phyloP scores from a whole-genome alignment of 2,888 invertebrate species.

The Mythimna loreyi region DNA sequence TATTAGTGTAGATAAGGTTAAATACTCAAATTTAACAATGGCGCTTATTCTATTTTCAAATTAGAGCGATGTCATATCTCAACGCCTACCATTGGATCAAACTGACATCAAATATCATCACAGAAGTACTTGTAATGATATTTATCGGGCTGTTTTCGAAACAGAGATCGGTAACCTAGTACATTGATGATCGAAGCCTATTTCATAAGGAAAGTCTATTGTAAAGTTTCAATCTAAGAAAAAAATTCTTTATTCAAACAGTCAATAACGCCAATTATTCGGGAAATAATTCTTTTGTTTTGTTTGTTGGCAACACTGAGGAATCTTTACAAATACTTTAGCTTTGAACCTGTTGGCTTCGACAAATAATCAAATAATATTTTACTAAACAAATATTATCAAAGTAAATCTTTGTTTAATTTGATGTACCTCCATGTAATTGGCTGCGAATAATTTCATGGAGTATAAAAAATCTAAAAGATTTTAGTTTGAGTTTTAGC shows the following conservation, averaged over 20 bases:
- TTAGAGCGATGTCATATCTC: too few relatives aligned
- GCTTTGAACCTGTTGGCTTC: conserved; percentile 66
- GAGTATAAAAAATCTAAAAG: neutral
- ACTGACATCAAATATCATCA: too few relatives aligned
- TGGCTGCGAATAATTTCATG: too few relatives aligned
- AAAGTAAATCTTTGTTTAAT: conserved; percentile 44
- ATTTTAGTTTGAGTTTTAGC: neutral
- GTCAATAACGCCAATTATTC: conserved; percentile 12
- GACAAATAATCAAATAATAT: conserved; percentile 49
- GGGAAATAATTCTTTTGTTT: conserved; percentile 44
- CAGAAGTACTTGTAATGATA: too few relatives aligned
- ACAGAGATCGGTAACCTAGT: too few relatives aligned
- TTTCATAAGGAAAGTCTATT: neutral
- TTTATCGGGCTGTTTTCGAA: too few relatives aligned
- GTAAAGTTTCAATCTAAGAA: neutral
- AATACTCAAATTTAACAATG: too few relatives aligned
- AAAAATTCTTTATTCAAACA: conserved; percentile 14
- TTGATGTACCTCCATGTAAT: neutral
- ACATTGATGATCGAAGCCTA: too few relatives aligned
- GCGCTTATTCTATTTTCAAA: too few relatives aligned
- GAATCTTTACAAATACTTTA: conserved; percentile 57
- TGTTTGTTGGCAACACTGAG: conserved; percentile 36
- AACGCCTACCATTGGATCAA: too few relatives aligned
- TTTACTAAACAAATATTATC: conserved; percentile 44
- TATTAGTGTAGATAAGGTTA: too few relatives aligned